Evolutionary conservation across 2,113 vertebrate genomes (phyloP).

Genomic region (Elanus axillaris): DNA sequence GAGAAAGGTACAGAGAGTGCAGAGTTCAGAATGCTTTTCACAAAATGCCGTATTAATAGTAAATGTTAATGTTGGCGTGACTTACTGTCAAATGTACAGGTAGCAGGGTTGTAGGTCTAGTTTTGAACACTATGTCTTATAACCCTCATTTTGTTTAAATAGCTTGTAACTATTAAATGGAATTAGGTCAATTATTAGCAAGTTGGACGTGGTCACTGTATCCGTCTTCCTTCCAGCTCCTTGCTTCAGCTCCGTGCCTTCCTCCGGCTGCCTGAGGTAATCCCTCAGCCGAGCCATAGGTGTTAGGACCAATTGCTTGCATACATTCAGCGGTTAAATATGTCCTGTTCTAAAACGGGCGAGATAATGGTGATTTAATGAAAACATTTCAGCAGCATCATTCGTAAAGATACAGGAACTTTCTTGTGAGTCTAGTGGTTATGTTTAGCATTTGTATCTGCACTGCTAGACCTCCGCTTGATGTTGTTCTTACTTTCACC

Average conservation of each 20-base stretch:
- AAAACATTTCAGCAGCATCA: conserved; percentile 3
- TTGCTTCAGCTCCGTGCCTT: neutral
- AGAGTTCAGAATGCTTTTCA: neutral
- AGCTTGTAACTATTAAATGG: neutral
- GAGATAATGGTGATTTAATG: conserved; percentile 8
- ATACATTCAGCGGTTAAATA: conserved; percentile 36
- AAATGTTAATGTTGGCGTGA: neutral
- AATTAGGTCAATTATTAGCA: neutral
- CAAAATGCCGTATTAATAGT: neutral
- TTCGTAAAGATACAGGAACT: neutral
- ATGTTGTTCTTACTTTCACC: neutral
- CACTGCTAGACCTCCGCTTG: neutral
- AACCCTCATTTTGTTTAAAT: neutral
- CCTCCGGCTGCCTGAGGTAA: neutral
- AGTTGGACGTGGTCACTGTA: neutral
- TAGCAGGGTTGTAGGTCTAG: neutral
- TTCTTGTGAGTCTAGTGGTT: neutral
- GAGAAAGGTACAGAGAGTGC: neutral
- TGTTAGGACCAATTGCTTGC: conserved; percentile 37
- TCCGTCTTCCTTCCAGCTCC: neutral
- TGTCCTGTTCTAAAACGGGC: conserved; percentile 33
- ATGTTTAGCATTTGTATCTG: neutral
- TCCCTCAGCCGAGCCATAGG: neutral
- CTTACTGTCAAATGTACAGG: neutral
- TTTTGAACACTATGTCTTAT: neutral